These are phyloP conservation scores for Nomia melanderi DNA, from an alignment of 1,140 invertebrate species.

Conservation along the genomic window DNA sequence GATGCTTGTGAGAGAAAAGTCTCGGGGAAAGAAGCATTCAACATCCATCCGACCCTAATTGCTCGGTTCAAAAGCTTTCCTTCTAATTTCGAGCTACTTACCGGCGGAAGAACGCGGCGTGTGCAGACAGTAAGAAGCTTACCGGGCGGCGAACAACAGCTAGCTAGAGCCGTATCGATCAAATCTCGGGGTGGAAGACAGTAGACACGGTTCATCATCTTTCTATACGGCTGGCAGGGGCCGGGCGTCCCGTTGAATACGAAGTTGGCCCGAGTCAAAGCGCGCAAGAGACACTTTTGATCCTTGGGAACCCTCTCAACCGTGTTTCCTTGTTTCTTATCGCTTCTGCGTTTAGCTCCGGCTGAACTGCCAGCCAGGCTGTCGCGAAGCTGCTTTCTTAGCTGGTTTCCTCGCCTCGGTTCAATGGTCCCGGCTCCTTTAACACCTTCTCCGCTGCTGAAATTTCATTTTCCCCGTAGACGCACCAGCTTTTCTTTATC, in stretches of 20 bases:
- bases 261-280: constrained; percentile 14
- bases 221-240: background rate
- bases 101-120: background rate
- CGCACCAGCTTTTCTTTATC: no score
- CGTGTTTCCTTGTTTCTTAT: constrained; percentile 20
- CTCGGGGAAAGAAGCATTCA: background rate
- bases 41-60: constrained; percentile 28
- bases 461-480: no score
- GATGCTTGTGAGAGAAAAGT: constrained; percentile 4
- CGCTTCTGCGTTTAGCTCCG: background rate
- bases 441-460: no score
- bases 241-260: constrained; percentile 33
- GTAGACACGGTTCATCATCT: background rate
- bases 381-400: constrained; percentile 36
- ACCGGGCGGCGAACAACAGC: background rate
- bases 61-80: constrained; percentile 27
- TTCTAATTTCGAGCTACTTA: constrained; percentile 46
- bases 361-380: background rate
- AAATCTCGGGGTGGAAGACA: background rate
- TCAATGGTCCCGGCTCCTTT: constrained; percentile 21
- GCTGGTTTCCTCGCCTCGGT: constrained; percentile 21
- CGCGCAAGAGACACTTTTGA: constrained; percentile 23
- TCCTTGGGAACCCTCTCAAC: constrained; percentile 1
- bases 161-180: constrained; percentile 20
- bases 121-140: constrained; percentile 39